Evolutionary conservation across 2,113 vertebrate genomes (phyloP), one percentile per base, ranked within the genome.

Genomic region (Pimephales promelas): DNA sequence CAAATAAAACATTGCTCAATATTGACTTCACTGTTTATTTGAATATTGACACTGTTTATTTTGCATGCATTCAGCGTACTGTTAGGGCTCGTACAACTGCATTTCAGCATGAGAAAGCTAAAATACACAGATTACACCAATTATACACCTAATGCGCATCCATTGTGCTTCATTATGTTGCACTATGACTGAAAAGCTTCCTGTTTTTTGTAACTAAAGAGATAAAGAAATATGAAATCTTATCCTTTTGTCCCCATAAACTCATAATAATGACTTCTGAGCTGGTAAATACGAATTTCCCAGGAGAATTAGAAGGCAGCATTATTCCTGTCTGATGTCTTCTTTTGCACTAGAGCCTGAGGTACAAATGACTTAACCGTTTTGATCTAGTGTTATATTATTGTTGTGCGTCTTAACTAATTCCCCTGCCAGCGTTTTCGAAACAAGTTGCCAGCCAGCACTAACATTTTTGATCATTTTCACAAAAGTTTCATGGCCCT

Each of bases 311-410:
- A 9, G 45, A 75, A 54, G 26, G 14, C 7, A 49, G 45, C 45
- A 28, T 45, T n/a, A 57, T 59, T 59, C 10, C n/a, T 45, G 22
- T 26, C 22, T 78, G 36, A 1, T 61, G 34, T 78, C 14, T 45
- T 10, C n/a, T 45, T 43, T 14, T 78, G 49, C 26, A 68, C 14
- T 18, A 47, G 34, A 62, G 56, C 13, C 40, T 62, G 14, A n/a
- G 40, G 57, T 66, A 71, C 20, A 79, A 74, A 64, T 86, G n/a
- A 83, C 56, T 8, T 2, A 36, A 72, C 20, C 22, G 36, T n/a
- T 20, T 61, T 71, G 45, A n/a, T 28, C 62, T 54, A 31, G 59
- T 72, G 43, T 34, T 4, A 10, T 4, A 10, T 54, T 20, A 47
- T 14, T 52, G 73, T 47, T 43, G 36, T 73, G 18, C 40, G 49